Evolutionary conservation across 1,140 invertebrate genomes (phyloP).

Genomic region (Nymphalis io): DNA sequence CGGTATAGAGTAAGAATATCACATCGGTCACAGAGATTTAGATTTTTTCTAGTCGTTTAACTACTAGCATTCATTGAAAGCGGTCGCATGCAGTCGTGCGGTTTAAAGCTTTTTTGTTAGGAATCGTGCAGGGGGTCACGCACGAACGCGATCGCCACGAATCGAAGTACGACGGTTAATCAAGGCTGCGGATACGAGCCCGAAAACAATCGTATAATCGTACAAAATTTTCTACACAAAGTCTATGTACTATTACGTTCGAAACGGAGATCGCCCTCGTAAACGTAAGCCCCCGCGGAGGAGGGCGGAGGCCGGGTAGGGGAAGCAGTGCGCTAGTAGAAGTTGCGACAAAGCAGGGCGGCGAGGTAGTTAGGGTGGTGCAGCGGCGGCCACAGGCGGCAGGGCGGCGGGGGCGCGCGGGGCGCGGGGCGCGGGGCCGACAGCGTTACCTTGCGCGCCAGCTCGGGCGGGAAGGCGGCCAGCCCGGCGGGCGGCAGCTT

Average conservation of each 20-base stretch:
- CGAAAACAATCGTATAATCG: conserved; percentile 16
- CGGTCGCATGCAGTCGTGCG: conserved; percentile 3
- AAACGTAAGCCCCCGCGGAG: not conserved
- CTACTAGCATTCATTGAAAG: not conserved
- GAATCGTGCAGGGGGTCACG: not conserved
- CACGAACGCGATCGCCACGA: conserved; percentile 9
- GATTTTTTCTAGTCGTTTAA: conserved; percentile 1
- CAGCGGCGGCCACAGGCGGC: conserved; percentile 55
- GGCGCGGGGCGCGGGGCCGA: conserved; percentile 31
- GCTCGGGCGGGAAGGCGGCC: conserved; percentile 70
- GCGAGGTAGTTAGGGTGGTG: conserved; percentile 72
- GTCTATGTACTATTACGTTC: conserved; percentile 9
- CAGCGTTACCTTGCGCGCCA: conserved; percentile 77
- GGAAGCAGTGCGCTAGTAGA: conserved; percentile 51
- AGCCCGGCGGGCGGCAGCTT: conserved; percentile 73
- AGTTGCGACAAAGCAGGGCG: conserved; percentile 70
- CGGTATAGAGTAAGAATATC: not conserved
- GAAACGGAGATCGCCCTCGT: not conserved
- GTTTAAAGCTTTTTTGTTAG: not conserved
- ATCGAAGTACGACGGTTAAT: not conserved
- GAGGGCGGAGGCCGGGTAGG: not conserved
- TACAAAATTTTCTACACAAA: conserved; percentile 10
- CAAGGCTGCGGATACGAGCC: conserved; percentile 17
- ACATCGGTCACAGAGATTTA: not conserved
- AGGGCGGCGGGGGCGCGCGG: conserved; percentile 29